Base-by-base conservation (phyloP, 2,113 vertebrate species). In the Hippolais icterina region DNA sequence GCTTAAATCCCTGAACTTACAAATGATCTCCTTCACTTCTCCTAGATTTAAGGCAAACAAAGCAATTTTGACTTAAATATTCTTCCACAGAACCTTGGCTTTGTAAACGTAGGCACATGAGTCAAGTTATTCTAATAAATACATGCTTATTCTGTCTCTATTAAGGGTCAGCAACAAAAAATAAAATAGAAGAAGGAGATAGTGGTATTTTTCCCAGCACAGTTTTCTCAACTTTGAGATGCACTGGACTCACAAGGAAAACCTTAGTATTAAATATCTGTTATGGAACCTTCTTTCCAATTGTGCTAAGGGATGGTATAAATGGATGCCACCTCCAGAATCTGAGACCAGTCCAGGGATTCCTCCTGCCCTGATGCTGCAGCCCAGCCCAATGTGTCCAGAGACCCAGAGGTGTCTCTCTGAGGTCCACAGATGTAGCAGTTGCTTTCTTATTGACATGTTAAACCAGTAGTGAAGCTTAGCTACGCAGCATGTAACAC, bases 361-460 rank as follows among this genome's bases (percentile, higher is more conserved):
- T 77, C 41, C n/a, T 47, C n/a, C 12, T 15, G 12, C 12, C 8
- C 12, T 77, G 63, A 17, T 50, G 33, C 12, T 50, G 33, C 13
- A 79, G n/a, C 6, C 31, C 27, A 75, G 23, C 5, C 15, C 0
- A 0, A 9, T 17, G 9, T 16, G 63, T 19, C 11, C 12, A 63
- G 24, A 61, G 39, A 41, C 3, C 3, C 5, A 1, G 6, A 70
- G 8, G 17, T 47, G 8, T 47, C 33, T 24, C 42, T 13, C 12
- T 15, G 29, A 63, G 18, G 7, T 21, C 17, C 22, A 47, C 0
- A 70, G 15, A 66, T 9, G 2, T 2, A 33, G 29, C 28, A 78
- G 21, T 2, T 91, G 24, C 41, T 56, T 75, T 82, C 15, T 47
- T n/a, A 42, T 2, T 5, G 3, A 31, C 33, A 60, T 11, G 17